phyloP scores from a whole-genome alignment of 1,140 invertebrate genomes.

The Drusus annulatus region DNA sequence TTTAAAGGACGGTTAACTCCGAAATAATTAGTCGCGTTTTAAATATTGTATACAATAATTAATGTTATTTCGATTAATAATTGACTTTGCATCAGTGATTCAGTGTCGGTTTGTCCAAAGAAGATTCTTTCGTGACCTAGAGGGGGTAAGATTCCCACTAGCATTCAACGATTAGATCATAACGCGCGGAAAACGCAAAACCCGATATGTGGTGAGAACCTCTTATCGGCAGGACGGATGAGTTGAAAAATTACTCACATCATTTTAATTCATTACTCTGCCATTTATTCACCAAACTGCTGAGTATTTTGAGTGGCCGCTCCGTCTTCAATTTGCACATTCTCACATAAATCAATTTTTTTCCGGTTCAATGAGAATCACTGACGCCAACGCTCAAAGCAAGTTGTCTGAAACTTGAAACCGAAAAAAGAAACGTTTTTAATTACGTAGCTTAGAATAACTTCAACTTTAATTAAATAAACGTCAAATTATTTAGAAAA shows the following conservation, averaged over 20 bases:
- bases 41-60: too few species aligned
- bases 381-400: slow-evolving; percentile 19
- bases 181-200: slow-evolving; percentile 11
- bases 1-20: too few species aligned
- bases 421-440: neutral
- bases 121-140: too few species aligned
- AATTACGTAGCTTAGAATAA: neutral
- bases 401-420: neutral
- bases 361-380: slow-evolving; percentile 2
- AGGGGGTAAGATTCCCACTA: too few species aligned
- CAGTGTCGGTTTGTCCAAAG: too few species aligned
- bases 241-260: slow-evolving; percentile 4
- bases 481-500: too few species aligned
- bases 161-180: neutral
- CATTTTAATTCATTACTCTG: slow-evolving; percentile 20
- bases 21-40: too few species aligned
- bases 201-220: neutral
- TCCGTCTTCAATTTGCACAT: slow-evolving; percentile 3
- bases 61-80: too few species aligned
- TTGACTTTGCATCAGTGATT: too few species aligned
- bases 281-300: slow-evolving; percentile 10
- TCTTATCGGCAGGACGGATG: neutral
- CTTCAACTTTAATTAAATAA: too few species aligned
- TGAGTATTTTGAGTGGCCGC: slow-evolving; percentile 2
- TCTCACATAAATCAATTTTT: slow-evolving; percentile 38